Base-by-base conservation (phyloP, 2,113 vertebrate genomes). In the Pyxicephalus adspersus region DNA sequence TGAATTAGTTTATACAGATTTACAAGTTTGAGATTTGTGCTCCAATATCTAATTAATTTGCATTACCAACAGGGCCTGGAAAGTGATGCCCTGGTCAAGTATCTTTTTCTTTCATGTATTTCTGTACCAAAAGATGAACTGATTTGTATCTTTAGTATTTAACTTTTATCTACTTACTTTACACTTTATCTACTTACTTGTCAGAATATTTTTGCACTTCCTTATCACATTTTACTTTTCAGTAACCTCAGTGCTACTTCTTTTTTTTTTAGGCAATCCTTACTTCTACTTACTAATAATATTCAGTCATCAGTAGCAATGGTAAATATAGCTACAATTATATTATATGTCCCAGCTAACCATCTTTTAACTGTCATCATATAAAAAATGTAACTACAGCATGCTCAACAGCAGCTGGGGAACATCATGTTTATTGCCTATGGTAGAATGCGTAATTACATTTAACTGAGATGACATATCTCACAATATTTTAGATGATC, bases 351-450 rank as follows among this genome's bases (percentile, higher is more conserved):
- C 38, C 4, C 2, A 0, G 1, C 22, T 61, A 20, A 57, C 20
- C 3, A 45, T 57, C 0, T 66, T 81, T 60, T 66, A 77, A 52
- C 20, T 3, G 77, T 83, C 72, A 16, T 3, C 51, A 61, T 22
- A 61, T 20, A 25, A 72, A 8, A 19, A 79, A 9, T 57, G 72
- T 28, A 34, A 22, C 2, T 77, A 74, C n/a, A n/a, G n/a, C n/a
- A n/a, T 77, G 54, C 75, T 50, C n/a, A 76, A 3, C 0, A 0
- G 2, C 34, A 58, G 8, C 58, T n/a, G 55, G 25, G 20, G 34
- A 77, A 11, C 0, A 76, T 54, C 16, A n/a, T 51, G 15, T 5
- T 77, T 84, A 81, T 82, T 0, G 51, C 66, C 66, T 68, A n/a
- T 68, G 51, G 5, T 18, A 26, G 38, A 51, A 68, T 68, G 8